Evolutionary conservation across 2,113 vertebrate genomes (phyloP).

Genomic region (Neotoma lepida): DNA sequence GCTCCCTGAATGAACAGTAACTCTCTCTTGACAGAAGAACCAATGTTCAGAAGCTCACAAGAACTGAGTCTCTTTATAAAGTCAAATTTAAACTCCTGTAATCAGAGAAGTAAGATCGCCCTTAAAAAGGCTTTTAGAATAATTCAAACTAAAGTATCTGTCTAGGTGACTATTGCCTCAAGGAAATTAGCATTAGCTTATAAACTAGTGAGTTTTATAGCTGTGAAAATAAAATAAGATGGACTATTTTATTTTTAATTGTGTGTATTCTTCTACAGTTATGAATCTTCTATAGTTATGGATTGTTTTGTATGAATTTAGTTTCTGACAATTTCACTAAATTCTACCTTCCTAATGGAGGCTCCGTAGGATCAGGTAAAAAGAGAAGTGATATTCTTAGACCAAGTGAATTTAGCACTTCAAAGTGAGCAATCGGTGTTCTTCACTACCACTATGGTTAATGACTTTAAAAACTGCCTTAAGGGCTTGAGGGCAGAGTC

Average conservation of each 20-base stretch:
- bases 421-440: neutral
- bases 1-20: constrained; percentile 16
- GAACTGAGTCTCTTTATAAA: constrained; percentile 1
- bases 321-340: constrained; percentile 20
- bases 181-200: constrained; percentile 13
- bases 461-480: neutral
- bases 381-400: neutral
- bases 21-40: constrained; percentile 33
- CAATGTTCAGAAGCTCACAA: neutral
- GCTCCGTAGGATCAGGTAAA: neutral
- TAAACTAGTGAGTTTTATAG: constrained; percentile 9
- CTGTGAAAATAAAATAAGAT: neutral
- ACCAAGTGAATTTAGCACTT: constrained; percentile 41
- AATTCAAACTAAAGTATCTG: constrained; percentile 14
- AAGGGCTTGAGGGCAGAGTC: neutral
- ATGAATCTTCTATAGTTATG: constrained; percentile 39
- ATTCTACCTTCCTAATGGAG: constrained; percentile 37
- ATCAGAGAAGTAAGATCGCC: constrained; percentile 6
- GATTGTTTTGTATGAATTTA: constrained; percentile 35
- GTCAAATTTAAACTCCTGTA: constrained; percentile 20
- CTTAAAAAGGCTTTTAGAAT: constrained; percentile 31
- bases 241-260: neutral
- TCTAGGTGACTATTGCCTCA: neutral
- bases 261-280: constrained; percentile 37
- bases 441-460: neutral